Percentiles rank a stretch among this genome's conserved stretches.
Evolutionary conservation across 2,113 vertebrate genomes (phyloP).

Genomic region (Kobus ellipsiprymnus): DNA sequence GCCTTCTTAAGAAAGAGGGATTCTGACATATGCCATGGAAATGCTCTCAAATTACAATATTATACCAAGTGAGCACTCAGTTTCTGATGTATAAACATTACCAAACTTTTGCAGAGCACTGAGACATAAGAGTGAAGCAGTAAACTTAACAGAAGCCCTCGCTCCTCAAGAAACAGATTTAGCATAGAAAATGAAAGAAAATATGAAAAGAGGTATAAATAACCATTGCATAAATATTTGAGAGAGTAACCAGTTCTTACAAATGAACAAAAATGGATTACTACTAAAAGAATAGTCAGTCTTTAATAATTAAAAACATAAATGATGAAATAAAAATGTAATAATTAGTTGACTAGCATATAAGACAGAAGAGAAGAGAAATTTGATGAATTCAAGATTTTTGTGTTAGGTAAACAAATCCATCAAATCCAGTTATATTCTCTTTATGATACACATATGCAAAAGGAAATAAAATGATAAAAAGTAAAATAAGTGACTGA

Average conservation of each 20-base stretch:
- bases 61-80: neutral
- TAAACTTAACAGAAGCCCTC: neutral
- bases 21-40: neutral
- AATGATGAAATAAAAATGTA: neutral
- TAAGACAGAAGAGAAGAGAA: neutral
- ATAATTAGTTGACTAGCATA: neutral
- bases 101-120: neutral
- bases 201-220: neutral
- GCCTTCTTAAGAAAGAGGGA: neutral
- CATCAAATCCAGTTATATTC: neutral
- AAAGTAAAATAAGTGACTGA: neutral
- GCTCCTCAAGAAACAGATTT: neutral
- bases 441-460: neutral
- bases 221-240: neutral
- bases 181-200: neutral
- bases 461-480: neutral
- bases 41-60: neutral
- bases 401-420: neutral
- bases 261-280: neutral
- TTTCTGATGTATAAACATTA: neutral
- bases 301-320: neutral
- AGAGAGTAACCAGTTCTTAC: neutral
- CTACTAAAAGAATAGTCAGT: neutral
- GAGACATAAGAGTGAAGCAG: neutral
- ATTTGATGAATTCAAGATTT: neutral